These are phyloP conservation scores for Arenicola marina DNA, from an alignment of 2,888 invertebrate genomes.

Conservation along the genomic window DNA sequence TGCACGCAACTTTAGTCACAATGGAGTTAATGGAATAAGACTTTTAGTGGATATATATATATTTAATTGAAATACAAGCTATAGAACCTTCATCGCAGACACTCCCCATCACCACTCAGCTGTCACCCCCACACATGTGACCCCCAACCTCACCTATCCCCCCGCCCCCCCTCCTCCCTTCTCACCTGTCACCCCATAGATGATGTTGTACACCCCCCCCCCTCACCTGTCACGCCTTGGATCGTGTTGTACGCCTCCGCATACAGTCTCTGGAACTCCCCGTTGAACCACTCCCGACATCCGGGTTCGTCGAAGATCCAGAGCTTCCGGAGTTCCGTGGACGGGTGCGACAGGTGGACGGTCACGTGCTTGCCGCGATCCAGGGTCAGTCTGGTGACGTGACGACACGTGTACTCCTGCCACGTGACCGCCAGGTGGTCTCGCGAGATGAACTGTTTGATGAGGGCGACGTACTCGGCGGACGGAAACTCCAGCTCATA, in stretches of 20 bases:
- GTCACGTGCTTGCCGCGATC: neutral
- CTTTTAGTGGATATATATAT: no score
- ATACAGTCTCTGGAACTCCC: slow-evolving; percentile 12
- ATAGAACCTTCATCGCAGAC: no score
- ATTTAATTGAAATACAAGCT: no score
- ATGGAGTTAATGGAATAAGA: no score
- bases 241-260: slow-evolving; percentile 10
- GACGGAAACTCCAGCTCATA: slow-evolving; percentile 20
- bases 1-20: no score
- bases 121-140: no score
- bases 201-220: no score
- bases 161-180: no score
- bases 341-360: slow-evolving; percentile 5
- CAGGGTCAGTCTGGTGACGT: slow-evolving; percentile 3
- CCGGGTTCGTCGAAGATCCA: slow-evolving; percentile 21
- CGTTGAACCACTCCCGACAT: slow-evolving; percentile 17
- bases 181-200: no score
- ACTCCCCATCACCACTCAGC: no score
- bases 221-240: neutral
- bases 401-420: slow-evolving; percentile 8
- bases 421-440: slow-evolving; percentile 6
- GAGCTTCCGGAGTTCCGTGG: slow-evolving; percentile 8
- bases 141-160: no score
- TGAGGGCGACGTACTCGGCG: slow-evolving; percentile 9
- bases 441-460: slow-evolving; percentile 8